Conservation (phyloP, 1,140 invertebrate genomes). For the Drosophila jambulina region DNA sequence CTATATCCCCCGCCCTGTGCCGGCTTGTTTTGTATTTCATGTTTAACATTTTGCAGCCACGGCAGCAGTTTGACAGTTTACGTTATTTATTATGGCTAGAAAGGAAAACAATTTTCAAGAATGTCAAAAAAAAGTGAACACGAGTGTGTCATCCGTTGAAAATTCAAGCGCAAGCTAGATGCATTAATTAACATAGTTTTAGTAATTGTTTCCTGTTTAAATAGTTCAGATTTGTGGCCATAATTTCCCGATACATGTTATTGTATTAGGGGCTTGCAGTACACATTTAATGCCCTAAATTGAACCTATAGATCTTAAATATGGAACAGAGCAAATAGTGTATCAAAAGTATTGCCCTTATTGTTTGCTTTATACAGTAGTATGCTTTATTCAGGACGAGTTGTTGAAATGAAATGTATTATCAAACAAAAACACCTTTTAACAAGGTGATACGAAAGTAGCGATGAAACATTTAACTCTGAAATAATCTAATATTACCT, state of each 20-base stretch:
- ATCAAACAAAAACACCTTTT: too few relatives aligned
- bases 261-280: too few relatives aligned
- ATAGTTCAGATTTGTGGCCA: neutral
- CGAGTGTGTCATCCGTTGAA: neutral
- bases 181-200: neutral
- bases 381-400: too few relatives aligned
- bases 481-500: too few relatives aligned
- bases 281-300: too few relatives aligned
- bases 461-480: too few relatives aligned
- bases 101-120: conserved; percentile 30
- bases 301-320: too few relatives aligned
- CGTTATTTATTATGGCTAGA: conserved; percentile 48
- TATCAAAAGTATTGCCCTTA: too few relatives aligned
- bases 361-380: too few relatives aligned
- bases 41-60: conserved; percentile 57
- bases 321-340: too few relatives aligned
- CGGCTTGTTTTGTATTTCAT: conserved; percentile 48
- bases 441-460: too few relatives aligned
- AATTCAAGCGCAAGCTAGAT: neutral
- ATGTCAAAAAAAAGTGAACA: neutral
- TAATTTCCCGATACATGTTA: neutral
- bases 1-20: conserved; percentile 1
- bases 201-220: neutral
- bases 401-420: too few relatives aligned
- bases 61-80: conserved; percentile 60